These are phyloP conservation scores for Leptogaster cylindrica DNA, from an alignment of 2,888 invertebrate genomes.

Conservation along the genomic window DNA sequence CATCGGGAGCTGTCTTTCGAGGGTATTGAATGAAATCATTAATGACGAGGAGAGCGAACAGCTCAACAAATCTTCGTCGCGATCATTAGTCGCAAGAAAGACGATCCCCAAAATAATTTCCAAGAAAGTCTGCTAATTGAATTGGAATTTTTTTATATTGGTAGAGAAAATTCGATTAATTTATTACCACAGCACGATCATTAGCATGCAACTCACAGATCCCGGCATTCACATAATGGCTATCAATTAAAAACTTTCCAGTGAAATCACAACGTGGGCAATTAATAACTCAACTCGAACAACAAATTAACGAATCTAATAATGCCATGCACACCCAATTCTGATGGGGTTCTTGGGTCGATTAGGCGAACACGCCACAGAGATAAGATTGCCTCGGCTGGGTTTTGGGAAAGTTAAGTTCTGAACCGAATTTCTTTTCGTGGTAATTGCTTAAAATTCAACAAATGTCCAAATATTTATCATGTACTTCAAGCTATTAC, in stretches of 20 bases:
- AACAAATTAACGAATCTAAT: conserved; percentile 36
- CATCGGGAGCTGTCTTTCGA: too few species aligned
- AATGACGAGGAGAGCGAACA: too few species aligned
- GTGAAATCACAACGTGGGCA: conserved; percentile 13
- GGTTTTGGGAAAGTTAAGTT: neutral
- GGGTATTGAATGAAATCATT: too few species aligned
- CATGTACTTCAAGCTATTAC: conserved; percentile 26
- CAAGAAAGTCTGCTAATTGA: conserved; percentile 25
- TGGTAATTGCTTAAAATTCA: conserved; percentile 46
- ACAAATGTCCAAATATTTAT: conserved; percentile 26
- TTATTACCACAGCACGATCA: neutral
- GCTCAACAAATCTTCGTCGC: conserved; percentile 13
- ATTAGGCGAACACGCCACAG: conserved; percentile 6
- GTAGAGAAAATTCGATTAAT: neutral
- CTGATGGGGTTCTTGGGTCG: conserved; percentile 35
- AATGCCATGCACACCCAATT: conserved; percentile 45
- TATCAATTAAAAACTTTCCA: conserved; percentile 39
- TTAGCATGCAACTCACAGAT: conserved; percentile 20
- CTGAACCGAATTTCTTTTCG: conserved; percentile 43
- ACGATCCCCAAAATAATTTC: neutral
- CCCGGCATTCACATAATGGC: conserved; percentile 25
- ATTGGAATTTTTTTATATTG: conserved; percentile 19
- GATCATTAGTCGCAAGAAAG: neutral
- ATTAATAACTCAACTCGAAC: conserved; percentile 40
- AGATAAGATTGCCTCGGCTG: neutral